Percentiles rank a stretch among this genome's conserved stretches.
Evolutionary conservation across 2,113 vertebrate genomes (phyloP).

Genomic region (Daubentonia madagascariensis): DNA sequence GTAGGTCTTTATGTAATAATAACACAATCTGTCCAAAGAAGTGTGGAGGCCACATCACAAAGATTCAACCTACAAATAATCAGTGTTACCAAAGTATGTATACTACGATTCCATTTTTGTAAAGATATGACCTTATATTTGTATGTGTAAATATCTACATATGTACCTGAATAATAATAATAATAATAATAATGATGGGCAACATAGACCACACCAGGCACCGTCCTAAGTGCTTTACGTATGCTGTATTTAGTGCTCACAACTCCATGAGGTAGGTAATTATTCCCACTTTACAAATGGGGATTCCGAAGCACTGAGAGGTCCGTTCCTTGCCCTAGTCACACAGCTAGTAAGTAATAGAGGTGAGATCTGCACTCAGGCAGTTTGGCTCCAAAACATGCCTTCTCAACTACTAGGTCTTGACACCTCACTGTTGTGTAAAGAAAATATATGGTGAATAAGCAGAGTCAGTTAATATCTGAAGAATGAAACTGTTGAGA

Average conservation of each 20-base stretch:
- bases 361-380: neutral
- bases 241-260: neutral
- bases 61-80: neutral
- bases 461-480: neutral
- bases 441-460: neutral
- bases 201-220: neutral
- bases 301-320: no score
- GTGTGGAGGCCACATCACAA: neutral
- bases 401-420: neutral
- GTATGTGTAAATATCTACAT: neutral
- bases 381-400: neutral
- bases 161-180: neutral
- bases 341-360: no score
- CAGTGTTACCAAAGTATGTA: no score
- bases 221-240: no score
- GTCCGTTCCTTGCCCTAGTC: no score
- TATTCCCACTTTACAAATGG: no score
- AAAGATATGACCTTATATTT: neutral
- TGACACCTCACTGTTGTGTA: neutral
- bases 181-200: neutral
- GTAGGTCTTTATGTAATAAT: neutral
- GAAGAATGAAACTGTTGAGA: neutral
- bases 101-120: neutral
- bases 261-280: no score
- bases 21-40: neutral